Percentiles rank a stretch among this genome's conserved stretches.
These are phyloP conservation scores for Tragelaphus buxtoni DNA, from an alignment of 2,113 vertebrate species.

Conservation along the genomic window DNA sequence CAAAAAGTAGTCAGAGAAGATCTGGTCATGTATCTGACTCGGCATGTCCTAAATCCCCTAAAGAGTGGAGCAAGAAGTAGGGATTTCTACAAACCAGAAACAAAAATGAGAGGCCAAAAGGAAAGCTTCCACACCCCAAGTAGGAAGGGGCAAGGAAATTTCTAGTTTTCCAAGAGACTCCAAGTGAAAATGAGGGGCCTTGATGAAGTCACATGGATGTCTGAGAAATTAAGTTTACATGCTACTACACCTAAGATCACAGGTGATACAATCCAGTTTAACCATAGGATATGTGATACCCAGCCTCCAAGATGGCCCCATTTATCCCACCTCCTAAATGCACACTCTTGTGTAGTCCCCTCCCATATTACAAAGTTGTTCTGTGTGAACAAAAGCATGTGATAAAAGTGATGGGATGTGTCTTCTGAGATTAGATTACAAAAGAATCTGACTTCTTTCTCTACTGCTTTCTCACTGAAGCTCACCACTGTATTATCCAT, in stretches of 20 bases:
- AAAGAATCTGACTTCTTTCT: neutral
- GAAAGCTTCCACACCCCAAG: neutral
- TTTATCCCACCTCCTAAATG: neutral
- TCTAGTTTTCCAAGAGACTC: neutral
- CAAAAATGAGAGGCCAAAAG: neutral
- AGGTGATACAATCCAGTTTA: neutral
- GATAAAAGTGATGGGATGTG: neutral
- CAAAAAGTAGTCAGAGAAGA: neutral
- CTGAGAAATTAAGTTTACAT: neutral
- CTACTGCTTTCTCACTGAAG: neutral
- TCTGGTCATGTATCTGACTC: neutral
- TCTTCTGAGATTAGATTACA: neutral
- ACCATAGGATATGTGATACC: neutral
- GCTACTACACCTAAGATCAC: neutral
- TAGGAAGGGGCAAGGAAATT: neutral
- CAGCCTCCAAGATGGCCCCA: neutral
- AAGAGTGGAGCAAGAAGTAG: neutral
- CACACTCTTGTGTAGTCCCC: neutral
- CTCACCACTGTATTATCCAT: neutral
- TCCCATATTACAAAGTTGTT: neutral
- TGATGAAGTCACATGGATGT: fast-evolving
- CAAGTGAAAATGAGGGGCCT: neutral
- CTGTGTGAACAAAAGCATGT: neutral
- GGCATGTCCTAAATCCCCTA: neutral
- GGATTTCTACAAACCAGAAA: neutral